Base-by-base conservation (phyloP, 2,888 invertebrate genomes). In the Ornithoptera priamus region DNA sequence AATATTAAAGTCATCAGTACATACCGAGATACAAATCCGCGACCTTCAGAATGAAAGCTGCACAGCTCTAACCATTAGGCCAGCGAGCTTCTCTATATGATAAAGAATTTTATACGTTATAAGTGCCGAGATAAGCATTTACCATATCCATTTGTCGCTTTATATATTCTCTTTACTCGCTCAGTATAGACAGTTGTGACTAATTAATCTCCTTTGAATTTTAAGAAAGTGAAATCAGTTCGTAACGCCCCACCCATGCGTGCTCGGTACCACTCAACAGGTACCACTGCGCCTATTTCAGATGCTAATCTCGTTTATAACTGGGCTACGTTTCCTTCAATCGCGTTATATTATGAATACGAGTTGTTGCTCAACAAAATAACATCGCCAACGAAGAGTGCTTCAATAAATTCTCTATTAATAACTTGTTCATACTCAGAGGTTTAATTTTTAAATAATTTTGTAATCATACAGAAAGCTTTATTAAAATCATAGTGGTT, bases 241-340 rank as follows among this genome's bases (percentile, higher is more conserved):
- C 67, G 72, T 75, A 73, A 73, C 70, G 65, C 65, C 68, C 68
- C 68, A 71, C 75, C 65, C 65, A 65, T 65, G 74, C 75, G 74
- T 73, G 73, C 75, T 72, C 72, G 73, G 67, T 72, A 72, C 73
- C 74, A 74, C 75, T 75, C 75, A 76, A 73, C 73, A 76, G 75
- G 70, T 72, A 73, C 67, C 62, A 73, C 74, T 75, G 85, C 81
- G 84, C 90, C 89, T 87, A 88, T 81, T 85, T 81, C 79, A 80
- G 79, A 89, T 88, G 89, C 80, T 89, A 88, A 90, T 89, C 82
- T 80, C 78, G 70, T 77, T 76, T 80, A 81, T 81, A 85, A 81
- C 82, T 85, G 75, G 84, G 82, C 80, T 84, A 79, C 77, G 83
- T 85, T 89, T 87, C 88, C 87, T 86, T 75, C 74, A 68, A 70